Percentiles rank a stretch among this genome's conserved stretches.
These are phyloP conservation scores for Myiozetetes cayanensis DNA, from an alignment of 2,113 vertebrate genomes.

Conservation along the genomic window DNA sequence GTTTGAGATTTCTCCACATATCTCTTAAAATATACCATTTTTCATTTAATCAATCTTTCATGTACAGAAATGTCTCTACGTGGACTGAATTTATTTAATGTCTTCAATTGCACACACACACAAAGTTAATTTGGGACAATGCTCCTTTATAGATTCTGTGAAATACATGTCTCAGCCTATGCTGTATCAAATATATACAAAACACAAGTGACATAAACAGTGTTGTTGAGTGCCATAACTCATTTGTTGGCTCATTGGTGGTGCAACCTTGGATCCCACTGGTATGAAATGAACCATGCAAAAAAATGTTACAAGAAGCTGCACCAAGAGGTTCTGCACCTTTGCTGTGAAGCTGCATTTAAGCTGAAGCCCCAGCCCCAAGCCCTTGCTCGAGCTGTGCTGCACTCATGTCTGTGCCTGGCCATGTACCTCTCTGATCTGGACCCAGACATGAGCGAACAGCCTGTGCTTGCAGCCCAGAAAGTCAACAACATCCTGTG, in stretches of 20 bases:
- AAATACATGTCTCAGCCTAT: neutral
- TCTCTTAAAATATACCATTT: neutral
- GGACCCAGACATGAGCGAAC: neutral
- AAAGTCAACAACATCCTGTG: neutral
- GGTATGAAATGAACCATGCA: neutral
- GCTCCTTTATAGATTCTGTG: neutral
- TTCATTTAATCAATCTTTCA: neutral
- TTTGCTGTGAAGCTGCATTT: neutral
- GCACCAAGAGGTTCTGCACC: neutral
- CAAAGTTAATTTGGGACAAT: neutral
- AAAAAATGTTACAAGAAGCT: neutral
- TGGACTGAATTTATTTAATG: neutral
- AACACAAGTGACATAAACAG: neutral
- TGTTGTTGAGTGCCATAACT: neutral
- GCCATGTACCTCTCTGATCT: neutral
- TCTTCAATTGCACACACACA: neutral
- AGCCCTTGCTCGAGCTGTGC: neutral
- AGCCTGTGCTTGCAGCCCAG: neutral
- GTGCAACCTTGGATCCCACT: neutral
- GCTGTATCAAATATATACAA: neutral
- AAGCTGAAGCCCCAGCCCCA: neutral
- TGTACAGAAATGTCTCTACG: neutral
- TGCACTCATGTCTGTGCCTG: neutral
- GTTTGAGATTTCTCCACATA: neutral
- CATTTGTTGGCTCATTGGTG: neutral